Evolutionary conservation across 2,113 vertebrate genomes (phyloP).

Genomic region (Equus przewalskii): DNA sequence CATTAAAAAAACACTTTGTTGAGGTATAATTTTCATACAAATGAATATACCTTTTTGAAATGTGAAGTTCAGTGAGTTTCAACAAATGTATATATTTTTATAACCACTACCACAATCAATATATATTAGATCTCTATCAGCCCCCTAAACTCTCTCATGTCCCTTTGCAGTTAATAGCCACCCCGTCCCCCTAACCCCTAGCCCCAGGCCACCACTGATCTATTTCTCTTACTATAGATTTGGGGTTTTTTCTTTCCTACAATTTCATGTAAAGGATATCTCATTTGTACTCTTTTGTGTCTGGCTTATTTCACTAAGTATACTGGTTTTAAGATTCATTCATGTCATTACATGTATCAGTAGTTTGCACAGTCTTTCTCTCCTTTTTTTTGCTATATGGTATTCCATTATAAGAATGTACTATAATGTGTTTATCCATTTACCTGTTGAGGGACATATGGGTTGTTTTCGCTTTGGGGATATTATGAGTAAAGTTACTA

Average conservation of each 20-base stretch:
- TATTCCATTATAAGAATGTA: background rate
- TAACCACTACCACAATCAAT: background rate
- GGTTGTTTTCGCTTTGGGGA: background rate
- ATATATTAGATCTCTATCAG: background rate
- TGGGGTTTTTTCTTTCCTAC: background rate
- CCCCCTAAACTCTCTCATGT: background rate
- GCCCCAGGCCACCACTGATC: background rate
- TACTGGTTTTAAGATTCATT: background rate
- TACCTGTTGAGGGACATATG: background rate
- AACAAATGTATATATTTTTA: background rate
- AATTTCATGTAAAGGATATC: conserved; percentile 16
- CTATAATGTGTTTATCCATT: background rate
- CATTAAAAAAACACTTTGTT: background rate
- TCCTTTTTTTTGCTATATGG: background rate
- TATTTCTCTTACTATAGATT: background rate
- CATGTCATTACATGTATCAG: background rate
- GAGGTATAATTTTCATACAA: background rate
- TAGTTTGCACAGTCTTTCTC: background rate
- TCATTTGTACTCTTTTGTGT: background rate
- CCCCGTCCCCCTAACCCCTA: too few relatives aligned
- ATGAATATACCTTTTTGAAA: background rate
- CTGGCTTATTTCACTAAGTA: background rate
- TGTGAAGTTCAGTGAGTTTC: conserved; percentile 3
- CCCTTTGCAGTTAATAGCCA: background rate
- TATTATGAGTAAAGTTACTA: background rate